Conservation (phyloP, 1,140 invertebrate species). For the Yoshiicerus persimilis region DNA sequence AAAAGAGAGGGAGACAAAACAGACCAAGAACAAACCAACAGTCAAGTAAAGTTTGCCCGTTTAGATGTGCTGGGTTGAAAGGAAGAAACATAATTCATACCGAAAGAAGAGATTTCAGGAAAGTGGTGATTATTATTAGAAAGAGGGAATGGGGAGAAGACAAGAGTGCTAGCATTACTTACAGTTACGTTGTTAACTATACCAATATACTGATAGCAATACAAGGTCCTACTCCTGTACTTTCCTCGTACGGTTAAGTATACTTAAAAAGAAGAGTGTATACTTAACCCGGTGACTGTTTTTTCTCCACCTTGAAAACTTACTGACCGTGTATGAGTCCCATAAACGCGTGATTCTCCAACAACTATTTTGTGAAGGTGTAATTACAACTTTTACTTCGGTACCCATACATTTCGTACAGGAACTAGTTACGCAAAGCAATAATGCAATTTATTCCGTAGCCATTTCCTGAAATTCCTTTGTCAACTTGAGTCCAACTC, state of each 20-base stretch:
- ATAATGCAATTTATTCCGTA: background rate
- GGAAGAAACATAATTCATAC: conserved; percentile 5
- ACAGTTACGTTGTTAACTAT: too few relatives aligned
- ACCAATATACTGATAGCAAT: background rate
- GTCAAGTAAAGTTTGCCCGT: background rate
- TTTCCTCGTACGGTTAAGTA: background rate
- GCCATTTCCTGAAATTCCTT: background rate
- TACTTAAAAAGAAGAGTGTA: background rate
- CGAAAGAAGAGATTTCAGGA: background rate
- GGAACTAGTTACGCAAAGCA: background rate
- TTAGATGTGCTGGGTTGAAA: background rate
- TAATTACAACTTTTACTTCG: background rate
- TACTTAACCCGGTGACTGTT: background rate
- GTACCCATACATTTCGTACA: background rate
- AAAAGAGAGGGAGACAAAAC: background rate
- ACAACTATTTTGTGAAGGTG: background rate
- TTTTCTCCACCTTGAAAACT: background rate
- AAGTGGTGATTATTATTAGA: conserved; percentile 26
- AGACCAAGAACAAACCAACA: background rate
- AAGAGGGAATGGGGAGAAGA: background rate
- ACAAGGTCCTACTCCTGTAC: background rate
- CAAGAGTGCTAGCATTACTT: background rate
- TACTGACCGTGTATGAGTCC: background rate
- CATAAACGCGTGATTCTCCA: background rate
- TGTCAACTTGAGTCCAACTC: background rate